phyloP scores from a whole-genome alignment of 2,113 vertebrate species.

The Sula dactylatra region DNA sequence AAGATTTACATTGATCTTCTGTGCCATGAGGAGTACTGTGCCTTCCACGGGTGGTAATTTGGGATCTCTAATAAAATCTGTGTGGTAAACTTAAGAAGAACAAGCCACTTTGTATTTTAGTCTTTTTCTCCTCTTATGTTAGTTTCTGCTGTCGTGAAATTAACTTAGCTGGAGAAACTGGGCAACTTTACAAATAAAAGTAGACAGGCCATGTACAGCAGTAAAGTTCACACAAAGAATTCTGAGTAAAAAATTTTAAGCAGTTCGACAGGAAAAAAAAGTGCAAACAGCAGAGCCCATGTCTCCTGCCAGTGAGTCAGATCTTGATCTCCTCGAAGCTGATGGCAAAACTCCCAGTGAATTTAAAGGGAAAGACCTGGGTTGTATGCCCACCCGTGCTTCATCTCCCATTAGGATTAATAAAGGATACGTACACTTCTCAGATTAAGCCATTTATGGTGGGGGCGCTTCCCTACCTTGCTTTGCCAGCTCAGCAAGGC shows the following conservation, averaged over 20 bases:
- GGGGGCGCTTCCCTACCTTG: constrained; percentile 46
- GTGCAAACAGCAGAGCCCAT: background rate
- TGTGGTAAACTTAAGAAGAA: background rate
- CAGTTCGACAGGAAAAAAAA: background rate
- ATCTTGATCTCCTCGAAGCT: background rate
- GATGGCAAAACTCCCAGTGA: background rate
- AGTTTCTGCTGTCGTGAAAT: background rate
- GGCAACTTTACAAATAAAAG: background rate
- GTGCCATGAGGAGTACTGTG: background rate
- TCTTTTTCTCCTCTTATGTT: background rate
- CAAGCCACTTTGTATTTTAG: background rate
- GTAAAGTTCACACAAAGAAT: background rate
- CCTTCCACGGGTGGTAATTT: background rate
- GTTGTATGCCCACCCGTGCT: background rate
- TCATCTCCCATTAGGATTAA: background rate
- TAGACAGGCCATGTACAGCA: background rate
- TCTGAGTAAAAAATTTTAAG: background rate
- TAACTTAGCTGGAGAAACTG: background rate
- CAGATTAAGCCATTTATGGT: background rate
- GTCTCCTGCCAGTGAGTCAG: background rate
- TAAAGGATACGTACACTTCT: background rate
- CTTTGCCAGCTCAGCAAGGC: constrained; percentile 65
- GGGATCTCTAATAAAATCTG: background rate
- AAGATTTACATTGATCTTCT: background rate
- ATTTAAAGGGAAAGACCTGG: background rate